Base-by-base conservation (phyloP, 2,797 vertebrate species). In the Semaprochilodus insignis region DNA sequence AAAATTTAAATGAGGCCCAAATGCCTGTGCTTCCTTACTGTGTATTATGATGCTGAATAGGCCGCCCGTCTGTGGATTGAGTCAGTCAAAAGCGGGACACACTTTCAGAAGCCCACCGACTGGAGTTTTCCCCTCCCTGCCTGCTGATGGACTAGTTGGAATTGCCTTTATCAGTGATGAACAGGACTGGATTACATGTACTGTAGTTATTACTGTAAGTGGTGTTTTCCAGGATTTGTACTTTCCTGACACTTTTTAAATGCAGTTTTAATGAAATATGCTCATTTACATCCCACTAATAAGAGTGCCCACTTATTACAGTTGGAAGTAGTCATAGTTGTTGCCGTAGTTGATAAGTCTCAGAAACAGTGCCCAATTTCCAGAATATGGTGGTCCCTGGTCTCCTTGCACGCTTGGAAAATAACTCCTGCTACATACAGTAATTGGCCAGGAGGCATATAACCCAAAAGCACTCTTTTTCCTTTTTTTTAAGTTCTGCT, bases 1-100 rank as follows among this genome's bases (percentile, higher is more conserved):
- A 48, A 85, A 84, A 88, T 91, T 90, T 57, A 88, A 87, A 86
- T 87, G 73, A 83, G 65, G 73, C 63, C 85, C 66, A 86, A 77
- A 87, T 70, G 52, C 79, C 40, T 71, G 60, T 76, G 77, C 59
- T 84, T 69, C 70, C 72, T 25, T 36, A 31, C 63, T 66, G 59
- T 80, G 36, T 71, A 77, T 65, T 81, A 51, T 48, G 60, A 19
- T 54, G 73, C 77, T 90, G 86, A 86, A 91, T 71, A 63, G 34
- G 34, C 51, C 75, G 78, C 81, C 70, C 87, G 88, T 88, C 81
- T 87, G 48, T 82, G 81, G 83, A 90, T 86, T 77, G 89, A 86
- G 82, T 85, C 83, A 84, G 80, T 83, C 79, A 81, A 75, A 82
- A 79, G 62, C 48, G 87, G 55, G 74, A 86, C 81, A 87, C 81